Conservation (phyloP, 1,140 invertebrate genomes). For the Himalopsyche phryganea region DNA sequence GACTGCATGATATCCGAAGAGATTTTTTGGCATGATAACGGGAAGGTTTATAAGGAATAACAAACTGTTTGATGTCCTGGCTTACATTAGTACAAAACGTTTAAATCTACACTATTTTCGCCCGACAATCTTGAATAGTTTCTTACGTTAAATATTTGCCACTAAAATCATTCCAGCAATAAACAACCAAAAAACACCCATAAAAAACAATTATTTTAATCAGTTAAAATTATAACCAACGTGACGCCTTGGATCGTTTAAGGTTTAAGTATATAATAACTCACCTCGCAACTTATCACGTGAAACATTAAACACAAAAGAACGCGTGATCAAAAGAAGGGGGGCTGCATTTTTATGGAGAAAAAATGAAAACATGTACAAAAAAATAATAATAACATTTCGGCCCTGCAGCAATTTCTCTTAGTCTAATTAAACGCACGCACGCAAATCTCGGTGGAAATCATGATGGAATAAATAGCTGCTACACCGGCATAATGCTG, state of each 20-base stretch:
- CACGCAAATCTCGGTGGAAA: constrained; percentile 32
- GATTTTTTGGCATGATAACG: too few relatives aligned
- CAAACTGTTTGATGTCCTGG: too few relatives aligned
- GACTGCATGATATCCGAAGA: too few relatives aligned
- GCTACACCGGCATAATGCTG: constrained; percentile 5
- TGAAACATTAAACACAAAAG: background rate
- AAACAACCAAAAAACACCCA: background rate
- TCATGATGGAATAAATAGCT: constrained; percentile 27
- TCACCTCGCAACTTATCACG: background rate
- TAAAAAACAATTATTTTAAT: background rate
- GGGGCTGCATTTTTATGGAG: background rate
- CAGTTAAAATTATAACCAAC: background rate
- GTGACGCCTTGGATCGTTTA: background rate
- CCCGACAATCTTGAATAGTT: too few relatives aligned
- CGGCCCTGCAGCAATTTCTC: constrained; percentile 25
- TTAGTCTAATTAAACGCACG: constrained; percentile 32
- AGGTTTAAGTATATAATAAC: constrained; percentile 8
- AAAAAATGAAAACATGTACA: constrained; percentile 1
- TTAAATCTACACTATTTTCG: too few relatives aligned
- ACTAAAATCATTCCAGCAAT: background rate
- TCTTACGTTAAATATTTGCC: too few relatives aligned
- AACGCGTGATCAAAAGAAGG: background rate
- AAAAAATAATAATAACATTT: constrained; percentile 15
- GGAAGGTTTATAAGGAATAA: too few relatives aligned
- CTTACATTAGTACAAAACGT: too few relatives aligned